These are phyloP conservation scores for Hypomecis atomaria DNA, from an alignment of 2,888 invertebrate species.

Conservation along the genomic window DNA sequence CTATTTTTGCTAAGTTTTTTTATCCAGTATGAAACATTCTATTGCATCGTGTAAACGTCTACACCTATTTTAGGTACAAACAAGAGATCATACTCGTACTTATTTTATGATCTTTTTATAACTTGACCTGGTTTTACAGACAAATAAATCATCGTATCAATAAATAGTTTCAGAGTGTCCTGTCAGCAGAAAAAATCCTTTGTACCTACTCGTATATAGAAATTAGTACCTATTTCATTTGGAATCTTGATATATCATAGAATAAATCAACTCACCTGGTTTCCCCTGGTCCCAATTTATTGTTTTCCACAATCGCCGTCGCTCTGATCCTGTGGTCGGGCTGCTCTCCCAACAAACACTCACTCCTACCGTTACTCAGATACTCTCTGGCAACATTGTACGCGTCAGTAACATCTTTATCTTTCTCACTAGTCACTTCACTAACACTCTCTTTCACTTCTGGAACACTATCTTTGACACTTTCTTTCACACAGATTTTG, in stretches of 20 bases:
- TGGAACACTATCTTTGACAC: slow-evolving; percentile 43
- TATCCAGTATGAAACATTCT: too few species aligned
- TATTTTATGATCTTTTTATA: too few species aligned
- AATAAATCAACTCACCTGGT: slow-evolving; percentile 76
- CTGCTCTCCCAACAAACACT: slow-evolving; percentile 88
- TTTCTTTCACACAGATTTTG: slow-evolving; percentile 51
- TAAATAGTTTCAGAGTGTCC: too few species aligned
- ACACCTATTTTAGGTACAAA: too few species aligned
- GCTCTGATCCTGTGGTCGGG: slow-evolving; percentile 86
- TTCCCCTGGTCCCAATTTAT: slow-evolving; percentile 84
- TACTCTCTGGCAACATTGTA: slow-evolving; percentile 77
- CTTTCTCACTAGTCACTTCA: slow-evolving; percentile 75
- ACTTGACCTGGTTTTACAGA: too few species aligned
- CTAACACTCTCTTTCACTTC: slow-evolving; percentile 47
- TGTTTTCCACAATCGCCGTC: slow-evolving; percentile 85
- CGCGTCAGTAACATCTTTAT: slow-evolving; percentile 79
- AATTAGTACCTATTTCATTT: too few species aligned
- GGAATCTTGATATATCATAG: not conserved
- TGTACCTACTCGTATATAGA: too few species aligned
- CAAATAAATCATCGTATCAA: too few species aligned
- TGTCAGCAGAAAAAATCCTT: too few species aligned
- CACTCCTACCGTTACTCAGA: slow-evolving; percentile 88
- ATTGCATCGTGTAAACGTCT: too few species aligned
- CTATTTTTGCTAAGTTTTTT: too few species aligned
- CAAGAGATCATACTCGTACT: too few species aligned